phyloP scores from a whole-genome alignment of 1,140 invertebrate genomes.

The Lucilia sericata region DNA sequence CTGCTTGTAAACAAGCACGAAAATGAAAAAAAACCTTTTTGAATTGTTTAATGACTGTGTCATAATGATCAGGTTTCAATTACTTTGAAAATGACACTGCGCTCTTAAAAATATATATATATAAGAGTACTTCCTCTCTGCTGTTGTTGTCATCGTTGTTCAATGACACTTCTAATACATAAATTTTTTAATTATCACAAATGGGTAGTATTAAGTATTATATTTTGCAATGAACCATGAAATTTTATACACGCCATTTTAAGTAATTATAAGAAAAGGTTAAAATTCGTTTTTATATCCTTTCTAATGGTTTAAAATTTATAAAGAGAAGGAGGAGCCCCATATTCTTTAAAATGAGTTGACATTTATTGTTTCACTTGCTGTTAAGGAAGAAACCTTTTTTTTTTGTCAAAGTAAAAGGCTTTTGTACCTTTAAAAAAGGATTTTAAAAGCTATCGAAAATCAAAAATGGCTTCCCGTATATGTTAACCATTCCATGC shows the following conservation, averaged over 20 bases:
- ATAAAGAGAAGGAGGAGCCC: conserved; percentile 22
- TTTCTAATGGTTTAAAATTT: neutral
- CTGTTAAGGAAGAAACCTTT: neutral
- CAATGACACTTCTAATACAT: conserved; percentile 37
- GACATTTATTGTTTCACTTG: conserved; percentile 26
- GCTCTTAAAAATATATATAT: neutral
- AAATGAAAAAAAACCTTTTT: neutral
- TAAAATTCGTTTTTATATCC: conserved; percentile 3
- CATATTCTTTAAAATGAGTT: neutral
- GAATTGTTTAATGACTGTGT: conserved; percentile 43
- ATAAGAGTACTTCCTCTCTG: conserved; percentile 20
- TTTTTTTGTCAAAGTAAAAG: neutral
- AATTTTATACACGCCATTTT: conserved; percentile 40
- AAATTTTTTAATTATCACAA: conserved; percentile 36
- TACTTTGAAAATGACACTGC: conserved; percentile 39
- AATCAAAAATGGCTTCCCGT: conserved; percentile 19
- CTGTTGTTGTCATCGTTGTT: neutral
- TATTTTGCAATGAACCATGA: neutral
- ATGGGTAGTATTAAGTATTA: neutral
- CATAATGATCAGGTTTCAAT: conserved; percentile 47
- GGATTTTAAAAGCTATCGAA: neutral
- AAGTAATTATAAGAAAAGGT: conserved; percentile 24
- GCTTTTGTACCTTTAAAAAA: neutral
- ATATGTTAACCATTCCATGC: neutral
- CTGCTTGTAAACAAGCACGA: neutral